Evolutionary conservation across 1,140 invertebrate species (phyloP).

Genomic region (Lineus longissimus): DNA sequence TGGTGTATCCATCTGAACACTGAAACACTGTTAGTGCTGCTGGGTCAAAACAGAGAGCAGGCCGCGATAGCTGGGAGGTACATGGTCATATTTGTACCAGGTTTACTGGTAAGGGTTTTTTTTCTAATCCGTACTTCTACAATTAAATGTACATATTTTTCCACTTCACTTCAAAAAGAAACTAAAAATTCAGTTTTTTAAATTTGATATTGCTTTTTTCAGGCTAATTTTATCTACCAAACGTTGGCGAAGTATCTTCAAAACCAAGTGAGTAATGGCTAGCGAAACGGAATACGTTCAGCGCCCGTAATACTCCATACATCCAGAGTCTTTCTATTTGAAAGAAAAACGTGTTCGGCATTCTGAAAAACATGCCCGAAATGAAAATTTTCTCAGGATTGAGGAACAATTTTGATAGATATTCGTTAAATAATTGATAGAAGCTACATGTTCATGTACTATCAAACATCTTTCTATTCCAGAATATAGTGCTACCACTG

Average conservation of each 20-base stretch:
- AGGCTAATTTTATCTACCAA: constrained; percentile 12
- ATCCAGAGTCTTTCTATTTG: too few species aligned
- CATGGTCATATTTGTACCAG: constrained; percentile 18
- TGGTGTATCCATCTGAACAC: constrained; percentile 14
- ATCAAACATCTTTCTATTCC: neutral
- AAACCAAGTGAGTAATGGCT: constrained; percentile 16
- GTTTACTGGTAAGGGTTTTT: constrained; percentile 11
- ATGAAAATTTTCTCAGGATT: too few species aligned
- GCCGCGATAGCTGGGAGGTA: constrained; percentile 11
- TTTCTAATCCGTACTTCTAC: neutral
- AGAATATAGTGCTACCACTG: constrained; percentile 17
- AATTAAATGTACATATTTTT: neutral
- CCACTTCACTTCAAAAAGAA: too few species aligned
- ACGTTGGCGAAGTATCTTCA: constrained; percentile 15
- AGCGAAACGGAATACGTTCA: too few species aligned
- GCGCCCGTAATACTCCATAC: too few species aligned
- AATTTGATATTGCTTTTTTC: constrained; percentile 12
- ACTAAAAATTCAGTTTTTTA: too few species aligned
- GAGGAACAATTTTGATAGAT: too few species aligned
- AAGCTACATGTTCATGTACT: too few species aligned
- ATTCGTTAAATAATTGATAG: too few species aligned
- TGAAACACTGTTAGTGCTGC: constrained; percentile 7
- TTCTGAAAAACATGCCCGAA: too few species aligned
- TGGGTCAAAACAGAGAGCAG: constrained; percentile 8
- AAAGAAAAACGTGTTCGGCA: too few species aligned